Evolutionary conservation across 2,113 vertebrate species (phyloP).

Genomic region (Oreotragus oreotragus): DNA sequence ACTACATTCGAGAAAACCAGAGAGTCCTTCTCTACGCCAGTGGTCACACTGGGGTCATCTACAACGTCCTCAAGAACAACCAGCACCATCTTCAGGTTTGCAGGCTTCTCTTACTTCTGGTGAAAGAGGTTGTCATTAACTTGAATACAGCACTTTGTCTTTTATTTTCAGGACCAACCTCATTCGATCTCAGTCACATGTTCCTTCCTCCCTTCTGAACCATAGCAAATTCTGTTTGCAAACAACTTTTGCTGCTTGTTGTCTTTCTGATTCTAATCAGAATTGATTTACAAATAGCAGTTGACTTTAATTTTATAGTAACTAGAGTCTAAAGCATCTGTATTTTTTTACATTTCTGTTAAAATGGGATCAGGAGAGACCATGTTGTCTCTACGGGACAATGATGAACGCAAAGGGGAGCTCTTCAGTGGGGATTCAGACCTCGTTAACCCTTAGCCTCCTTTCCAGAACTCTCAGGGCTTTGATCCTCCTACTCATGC

Average conservation of each 20-base stretch:
- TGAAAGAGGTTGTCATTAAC: no score
- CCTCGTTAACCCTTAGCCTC: not conserved
- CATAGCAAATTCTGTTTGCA: not conserved
- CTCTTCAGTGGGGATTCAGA: not conserved
- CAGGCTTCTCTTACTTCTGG: rapidly evolving
- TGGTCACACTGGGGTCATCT: slow-evolving; percentile 85
- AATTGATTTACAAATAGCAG: not conserved
- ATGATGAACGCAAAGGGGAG: rapidly evolving
- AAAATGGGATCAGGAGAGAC: not conserved
- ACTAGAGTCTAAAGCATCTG: not conserved
- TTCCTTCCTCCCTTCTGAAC: not conserved
- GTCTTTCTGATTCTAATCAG: not conserved
- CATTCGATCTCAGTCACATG: rapidly evolving
- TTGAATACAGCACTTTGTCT: rapidly evolving
- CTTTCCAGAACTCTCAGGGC: not conserved
- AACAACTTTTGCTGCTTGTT: not conserved
- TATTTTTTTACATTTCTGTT: not conserved
- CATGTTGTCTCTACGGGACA: not conserved
- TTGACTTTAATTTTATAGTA: not conserved
- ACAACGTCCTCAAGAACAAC: slow-evolving; percentile 78
- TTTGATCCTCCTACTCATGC: not conserved
- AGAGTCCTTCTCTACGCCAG: slow-evolving; percentile 84
- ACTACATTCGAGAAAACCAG: slow-evolving; percentile 83
- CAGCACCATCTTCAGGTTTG: slow-evolving; percentile 90
- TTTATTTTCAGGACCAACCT: not conserved